Percentiles rank a stretch among this genome's conserved stretches.
Evolutionary conservation across 2,888 invertebrate genomes (phyloP).

Genomic region (Adelphocoris suturalis): DNA sequence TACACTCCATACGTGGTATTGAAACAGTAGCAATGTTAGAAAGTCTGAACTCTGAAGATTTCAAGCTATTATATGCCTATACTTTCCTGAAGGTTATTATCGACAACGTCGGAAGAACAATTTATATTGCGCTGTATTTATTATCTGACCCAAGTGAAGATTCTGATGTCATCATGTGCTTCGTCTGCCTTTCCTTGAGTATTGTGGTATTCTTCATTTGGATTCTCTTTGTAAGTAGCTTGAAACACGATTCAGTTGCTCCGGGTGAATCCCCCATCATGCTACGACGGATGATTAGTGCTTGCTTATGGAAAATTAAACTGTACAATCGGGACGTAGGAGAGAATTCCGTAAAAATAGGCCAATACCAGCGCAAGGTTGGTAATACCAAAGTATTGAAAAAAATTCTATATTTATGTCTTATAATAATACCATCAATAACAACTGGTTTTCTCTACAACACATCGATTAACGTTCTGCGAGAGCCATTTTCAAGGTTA

Average conservation of each 20-base stretch:
- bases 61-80: background rate
- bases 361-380: too few relatives aligned
- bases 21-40: slow-evolving; percentile 6
- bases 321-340: background rate
- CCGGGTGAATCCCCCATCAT: background rate
- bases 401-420: background rate
- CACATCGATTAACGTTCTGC: background rate
- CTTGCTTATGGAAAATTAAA: background rate
- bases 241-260: background rate
- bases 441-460: background rate
- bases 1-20: background rate
- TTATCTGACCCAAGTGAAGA: background rate
- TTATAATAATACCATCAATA: background rate
- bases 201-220: background rate
- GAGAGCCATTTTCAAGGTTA: background rate
- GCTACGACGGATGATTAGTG: background rate
- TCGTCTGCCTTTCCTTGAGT: background rate
- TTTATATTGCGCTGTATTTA: background rate
- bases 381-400: background rate
- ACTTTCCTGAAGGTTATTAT: background rate
- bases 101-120: background rate
- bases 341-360: too few relatives aligned
- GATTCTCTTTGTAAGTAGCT: background rate
- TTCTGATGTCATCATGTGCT: background rate
- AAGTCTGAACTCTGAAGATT: background rate